Evolutionary conservation across 2,797 vertebrate species (phyloP).

Genomic region (Scleropages formosus): DNA sequence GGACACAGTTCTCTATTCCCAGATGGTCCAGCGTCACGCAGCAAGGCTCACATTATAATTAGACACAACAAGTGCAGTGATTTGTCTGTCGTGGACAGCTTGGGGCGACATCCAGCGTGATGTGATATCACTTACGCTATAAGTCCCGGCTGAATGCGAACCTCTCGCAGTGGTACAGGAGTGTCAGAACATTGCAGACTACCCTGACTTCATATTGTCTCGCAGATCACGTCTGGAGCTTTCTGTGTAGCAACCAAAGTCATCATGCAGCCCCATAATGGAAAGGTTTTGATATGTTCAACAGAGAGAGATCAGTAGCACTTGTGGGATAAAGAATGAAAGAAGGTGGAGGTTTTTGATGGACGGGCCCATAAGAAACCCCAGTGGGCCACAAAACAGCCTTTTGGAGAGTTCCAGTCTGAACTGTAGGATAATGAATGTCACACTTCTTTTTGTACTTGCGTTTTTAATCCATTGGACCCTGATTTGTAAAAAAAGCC

Average conservation of each 20-base stretch:
- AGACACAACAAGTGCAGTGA: slow-evolving; percentile 40
- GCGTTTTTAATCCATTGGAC: not conserved
- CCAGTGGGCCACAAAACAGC: slow-evolving; percentile 60
- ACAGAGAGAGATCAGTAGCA: slow-evolving; percentile 48
- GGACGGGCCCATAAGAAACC: slow-evolving; percentile 53
- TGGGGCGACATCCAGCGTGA: not conserved
- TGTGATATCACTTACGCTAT: not conserved
- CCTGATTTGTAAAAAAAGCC: too few relatives aligned
- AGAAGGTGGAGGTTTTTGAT: slow-evolving; percentile 59
- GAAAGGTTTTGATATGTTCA: slow-evolving; percentile 54
- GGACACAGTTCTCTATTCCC: slow-evolving; percentile 41
- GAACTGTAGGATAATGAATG: too few relatives aligned
- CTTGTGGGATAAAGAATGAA: slow-evolving; percentile 54
- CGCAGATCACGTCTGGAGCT: slow-evolving; percentile 29
- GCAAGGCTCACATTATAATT: slow-evolving; percentile 40
- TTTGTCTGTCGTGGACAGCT: not conserved
- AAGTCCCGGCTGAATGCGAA: not conserved
- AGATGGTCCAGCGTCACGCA: slow-evolving; percentile 24
- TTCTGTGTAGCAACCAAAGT: not conserved
- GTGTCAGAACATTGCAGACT: not conserved
- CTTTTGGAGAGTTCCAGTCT: slow-evolving; percentile 45
- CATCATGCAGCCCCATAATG: slow-evolving; percentile 37
- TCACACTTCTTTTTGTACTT: too few relatives aligned
- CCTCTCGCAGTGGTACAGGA: too few relatives aligned
- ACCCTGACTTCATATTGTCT: slow-evolving; percentile 21